These are phyloP conservation scores for Ardeotis arabs DNA, from an alignment of 2,113 vertebrate species.

Conservation along the genomic window DNA sequence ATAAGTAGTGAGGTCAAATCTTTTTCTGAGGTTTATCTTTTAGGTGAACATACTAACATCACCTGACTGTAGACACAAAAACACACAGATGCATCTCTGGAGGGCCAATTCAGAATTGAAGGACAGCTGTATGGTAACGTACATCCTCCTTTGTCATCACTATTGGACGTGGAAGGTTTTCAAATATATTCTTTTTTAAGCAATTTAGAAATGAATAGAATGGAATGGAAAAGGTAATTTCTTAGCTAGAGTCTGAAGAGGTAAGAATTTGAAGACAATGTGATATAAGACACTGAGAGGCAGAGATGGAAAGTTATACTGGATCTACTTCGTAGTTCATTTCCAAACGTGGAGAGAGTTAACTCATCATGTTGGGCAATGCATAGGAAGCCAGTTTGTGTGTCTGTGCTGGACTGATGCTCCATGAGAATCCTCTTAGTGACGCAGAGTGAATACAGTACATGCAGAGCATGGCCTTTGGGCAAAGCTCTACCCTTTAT, in stretches of 20 bases:
- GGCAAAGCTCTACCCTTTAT: neutral
- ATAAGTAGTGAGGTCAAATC: neutral
- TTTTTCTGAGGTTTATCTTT: neutral
- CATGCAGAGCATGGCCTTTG: neutral
- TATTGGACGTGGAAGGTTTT: neutral
- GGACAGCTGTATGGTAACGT: neutral
- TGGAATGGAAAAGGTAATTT: neutral
- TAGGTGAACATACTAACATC: neutral
- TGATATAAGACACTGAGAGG: neutral
- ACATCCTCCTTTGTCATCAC: neutral
- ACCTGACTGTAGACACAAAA: neutral
- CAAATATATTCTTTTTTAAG: neutral
- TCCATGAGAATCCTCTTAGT: neutral
- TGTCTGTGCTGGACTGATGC: too few species aligned
- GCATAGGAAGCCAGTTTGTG: neutral
- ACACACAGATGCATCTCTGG: neutral
- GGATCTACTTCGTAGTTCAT: neutral
- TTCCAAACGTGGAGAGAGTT: neutral
- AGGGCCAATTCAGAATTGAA: neutral
- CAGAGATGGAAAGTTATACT: neutral
- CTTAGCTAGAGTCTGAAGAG: neutral
- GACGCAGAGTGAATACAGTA: neutral
- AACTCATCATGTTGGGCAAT: rapidly evolving
- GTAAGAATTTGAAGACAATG: neutral
- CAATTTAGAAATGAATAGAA: neutral